A percentile compares a stretch with the other conserved stretches of the same genome.
Conservation (phyloP, 2,113 vertebrate genomes). For the Malurus melanocephalus region DNA sequence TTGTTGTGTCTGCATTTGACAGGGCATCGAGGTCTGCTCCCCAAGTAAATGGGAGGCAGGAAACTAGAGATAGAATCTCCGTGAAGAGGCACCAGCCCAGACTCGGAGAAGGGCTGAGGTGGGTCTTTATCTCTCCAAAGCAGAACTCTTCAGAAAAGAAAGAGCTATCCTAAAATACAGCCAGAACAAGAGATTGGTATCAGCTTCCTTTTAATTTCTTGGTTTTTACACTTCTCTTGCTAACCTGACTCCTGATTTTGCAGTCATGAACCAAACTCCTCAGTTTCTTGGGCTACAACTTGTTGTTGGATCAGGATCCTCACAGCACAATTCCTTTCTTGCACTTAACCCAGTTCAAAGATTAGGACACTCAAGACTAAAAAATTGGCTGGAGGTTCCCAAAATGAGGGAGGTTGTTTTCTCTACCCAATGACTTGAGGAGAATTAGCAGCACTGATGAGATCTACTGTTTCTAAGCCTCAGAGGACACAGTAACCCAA, state of each 20-base stretch:
- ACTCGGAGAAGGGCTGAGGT: neutral
- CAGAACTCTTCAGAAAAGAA: neutral
- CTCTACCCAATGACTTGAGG: neutral
- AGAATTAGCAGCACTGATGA: neutral
- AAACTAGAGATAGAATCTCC: neutral
- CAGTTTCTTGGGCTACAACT: neutral
- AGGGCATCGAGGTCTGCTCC: neutral
- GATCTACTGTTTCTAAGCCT: neutral
- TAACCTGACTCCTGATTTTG: neutral
- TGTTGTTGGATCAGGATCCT: neutral
- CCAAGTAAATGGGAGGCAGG: neutral
- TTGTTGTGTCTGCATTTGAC: neutral
- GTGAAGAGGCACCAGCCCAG: neutral
- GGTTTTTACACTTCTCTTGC: neutral
- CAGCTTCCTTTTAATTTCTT: neutral
- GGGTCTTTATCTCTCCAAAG: neutral
- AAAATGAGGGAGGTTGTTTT: neutral
- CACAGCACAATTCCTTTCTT: neutral
- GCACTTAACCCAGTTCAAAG: neutral
- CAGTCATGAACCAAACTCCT: neutral
- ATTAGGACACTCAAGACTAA: neutral
- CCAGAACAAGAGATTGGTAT: neutral
- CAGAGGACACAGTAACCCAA: conserved; percentile 33
- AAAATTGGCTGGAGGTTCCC: neutral
- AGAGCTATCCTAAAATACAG: neutral